phyloP scores from a whole-genome alignment of 1,140 invertebrate species.

The Cecropterus lyciades region DNA sequence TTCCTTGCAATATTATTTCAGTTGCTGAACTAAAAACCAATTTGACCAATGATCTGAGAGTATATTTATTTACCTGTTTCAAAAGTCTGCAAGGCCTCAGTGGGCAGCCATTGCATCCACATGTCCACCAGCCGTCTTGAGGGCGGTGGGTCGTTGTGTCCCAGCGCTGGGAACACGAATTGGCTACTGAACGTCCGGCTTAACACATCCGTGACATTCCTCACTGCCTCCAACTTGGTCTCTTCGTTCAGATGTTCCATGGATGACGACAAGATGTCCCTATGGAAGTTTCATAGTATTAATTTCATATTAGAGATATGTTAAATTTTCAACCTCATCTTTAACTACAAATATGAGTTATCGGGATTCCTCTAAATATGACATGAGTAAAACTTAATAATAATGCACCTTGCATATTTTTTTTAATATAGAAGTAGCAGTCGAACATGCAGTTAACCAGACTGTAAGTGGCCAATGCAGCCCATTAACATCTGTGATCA shows the following conservation, averaged over 20 bases:
- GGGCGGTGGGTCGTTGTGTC: conserved; percentile 90
- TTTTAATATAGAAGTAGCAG: no score
- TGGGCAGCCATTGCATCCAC: conserved; percentile 92
- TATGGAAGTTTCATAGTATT: conserved; percentile 36
- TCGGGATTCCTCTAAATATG: no score
- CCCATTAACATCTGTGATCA: no score
- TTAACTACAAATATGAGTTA: no score
- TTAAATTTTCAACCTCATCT: no score
- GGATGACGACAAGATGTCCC: conserved; percentile 75
- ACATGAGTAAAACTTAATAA: no score
- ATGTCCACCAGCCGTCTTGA: conserved; percentile 87
- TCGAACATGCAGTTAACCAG: no score
- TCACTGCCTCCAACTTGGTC: conserved; percentile 87
- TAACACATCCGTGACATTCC: conserved; percentile 91
- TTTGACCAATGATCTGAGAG: no score
- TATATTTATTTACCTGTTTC: conserved; percentile 91
- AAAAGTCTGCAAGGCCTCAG: conserved; percentile 91
- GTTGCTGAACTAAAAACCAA: no score
- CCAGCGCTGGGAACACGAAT: conserved; percentile 93
- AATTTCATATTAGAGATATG: not conserved
- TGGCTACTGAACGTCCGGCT: conserved; percentile 91
- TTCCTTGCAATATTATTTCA: no score
- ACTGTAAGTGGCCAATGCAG: no score
- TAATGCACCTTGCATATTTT: no score
- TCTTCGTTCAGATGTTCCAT: conserved; percentile 84